Evolutionary conservation across 2,113 vertebrate species (phyloP).

Genomic region (Atractosteus spatula): DNA sequence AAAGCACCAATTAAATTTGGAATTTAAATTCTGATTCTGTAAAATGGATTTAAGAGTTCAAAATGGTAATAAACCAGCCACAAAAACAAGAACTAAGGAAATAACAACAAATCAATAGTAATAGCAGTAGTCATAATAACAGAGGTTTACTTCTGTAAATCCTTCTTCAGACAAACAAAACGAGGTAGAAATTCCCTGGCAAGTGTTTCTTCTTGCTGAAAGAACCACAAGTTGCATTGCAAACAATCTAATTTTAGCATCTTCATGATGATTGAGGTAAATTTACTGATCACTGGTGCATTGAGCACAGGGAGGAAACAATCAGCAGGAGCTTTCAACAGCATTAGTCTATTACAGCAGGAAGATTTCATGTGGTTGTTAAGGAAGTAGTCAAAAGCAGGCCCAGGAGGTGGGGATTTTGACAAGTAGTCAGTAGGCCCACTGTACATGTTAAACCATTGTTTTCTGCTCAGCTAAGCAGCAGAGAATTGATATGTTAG

Average conservation of each 20-base stretch:
- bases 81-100: too few species aligned
- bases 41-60: too few species aligned
- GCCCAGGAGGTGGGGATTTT: constrained; percentile 67
- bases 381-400: constrained; percentile 66
- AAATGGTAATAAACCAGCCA: too few species aligned
- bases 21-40: too few species aligned
- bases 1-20: too few species aligned
- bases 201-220: constrained; percentile 69
- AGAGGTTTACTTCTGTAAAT: neutral
- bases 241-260: constrained; percentile 78
- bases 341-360: constrained; percentile 73
- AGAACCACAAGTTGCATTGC: constrained; percentile 65
- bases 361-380: constrained; percentile 63
- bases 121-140: too few species aligned
- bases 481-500: constrained; percentile 87
- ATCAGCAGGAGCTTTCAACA: constrained; percentile 73
- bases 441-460: constrained; percentile 73
- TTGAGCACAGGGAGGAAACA: constrained; percentile 62
- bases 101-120: too few species aligned
- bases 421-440: constrained; percentile 60
- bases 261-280: constrained; percentile 57
- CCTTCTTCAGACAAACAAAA: constrained; percentile 55
- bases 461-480: constrained; percentile 94
- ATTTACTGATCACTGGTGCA: constrained; percentile 77
- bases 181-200: constrained; percentile 66